Conservation (phyloP, 2,888 invertebrate genomes). For the Limnephilus auricula region DNA sequence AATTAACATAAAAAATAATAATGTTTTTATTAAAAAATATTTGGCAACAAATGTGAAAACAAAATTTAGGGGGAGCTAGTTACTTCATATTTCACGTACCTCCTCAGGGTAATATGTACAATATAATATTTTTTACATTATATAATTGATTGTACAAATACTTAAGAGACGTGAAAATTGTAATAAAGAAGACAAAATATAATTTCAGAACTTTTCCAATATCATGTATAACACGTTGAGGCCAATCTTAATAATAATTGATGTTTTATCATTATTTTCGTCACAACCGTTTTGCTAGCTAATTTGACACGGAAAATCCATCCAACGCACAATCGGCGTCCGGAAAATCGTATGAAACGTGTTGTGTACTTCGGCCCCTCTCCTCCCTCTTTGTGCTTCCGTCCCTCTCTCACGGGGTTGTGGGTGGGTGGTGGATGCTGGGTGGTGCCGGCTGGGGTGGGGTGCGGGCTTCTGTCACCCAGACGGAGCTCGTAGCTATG, state of each 20-base stretch:
- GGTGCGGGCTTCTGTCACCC: conserved; percentile 58
- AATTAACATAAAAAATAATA: no score
- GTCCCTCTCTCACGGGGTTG: conserved; percentile 38
- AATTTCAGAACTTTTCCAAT: background rate
- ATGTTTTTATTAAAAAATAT: no score
- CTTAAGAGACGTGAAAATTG: background rate
- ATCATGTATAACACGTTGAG: background rate
- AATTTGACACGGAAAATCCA: conserved; percentile 37
- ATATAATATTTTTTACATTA: background rate
- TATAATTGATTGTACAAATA: background rate
- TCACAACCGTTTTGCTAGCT: background rate
- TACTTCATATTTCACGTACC: no score
- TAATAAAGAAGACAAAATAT: background rate
- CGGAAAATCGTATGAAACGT: conserved; percentile 42
- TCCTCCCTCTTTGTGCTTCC: conserved; percentile 12
- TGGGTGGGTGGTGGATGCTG: conserved; percentile 28
- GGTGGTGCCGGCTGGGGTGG: conserved; percentile 2
- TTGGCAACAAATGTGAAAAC: no score
- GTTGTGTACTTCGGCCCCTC: background rate
- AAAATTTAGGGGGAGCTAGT: no score
- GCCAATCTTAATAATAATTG: background rate
- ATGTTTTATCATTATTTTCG: background rate
- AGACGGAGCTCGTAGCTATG: conserved; percentile 64
- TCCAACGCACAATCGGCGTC: conserved; percentile 42
- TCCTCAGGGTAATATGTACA: background rate